Conservation (phyloP, 30 jellyfish, hydroid and myxozoan species). For the Chrysaora quinquecirrha region DNA sequence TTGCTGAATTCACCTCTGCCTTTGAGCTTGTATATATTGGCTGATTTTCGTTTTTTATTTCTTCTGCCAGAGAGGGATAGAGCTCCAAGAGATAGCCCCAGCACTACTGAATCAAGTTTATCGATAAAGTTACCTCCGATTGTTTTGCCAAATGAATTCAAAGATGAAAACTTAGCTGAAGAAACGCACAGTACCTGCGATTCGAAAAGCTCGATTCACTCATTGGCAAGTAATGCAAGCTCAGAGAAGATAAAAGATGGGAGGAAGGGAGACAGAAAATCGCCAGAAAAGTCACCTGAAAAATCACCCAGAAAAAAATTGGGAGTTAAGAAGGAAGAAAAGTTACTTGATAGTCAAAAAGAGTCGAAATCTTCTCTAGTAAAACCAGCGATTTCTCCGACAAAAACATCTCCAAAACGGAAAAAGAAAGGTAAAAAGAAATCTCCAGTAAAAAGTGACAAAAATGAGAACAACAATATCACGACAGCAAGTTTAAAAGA, state of each 20-base stretch:
- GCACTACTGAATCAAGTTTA: constrained; percentile 20
- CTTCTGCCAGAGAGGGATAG: constrained; percentile 65
- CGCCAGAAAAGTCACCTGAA: constrained; percentile 1
- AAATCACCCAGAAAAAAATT: background rate
- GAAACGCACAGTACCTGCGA: background rate
- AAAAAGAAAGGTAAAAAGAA: background rate
- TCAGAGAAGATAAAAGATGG: background rate
- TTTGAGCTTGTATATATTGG: too few species aligned
- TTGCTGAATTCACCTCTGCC: too few species aligned
- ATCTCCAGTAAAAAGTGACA: background rate
- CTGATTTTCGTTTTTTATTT: constrained; percentile 35
- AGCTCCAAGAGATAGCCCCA: constrained; percentile 31
- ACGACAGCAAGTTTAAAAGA: constrained; percentile 32
- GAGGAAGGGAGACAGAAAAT: background rate
- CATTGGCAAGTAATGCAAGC: background rate
- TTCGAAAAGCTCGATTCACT: background rate
- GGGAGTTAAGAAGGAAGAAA: background rate
- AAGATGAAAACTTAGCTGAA: background rate
- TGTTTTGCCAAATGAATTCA: background rate
- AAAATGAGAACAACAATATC: constrained; percentile 1
- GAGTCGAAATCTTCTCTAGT: background rate
- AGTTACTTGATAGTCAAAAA: background rate
- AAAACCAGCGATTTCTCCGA: constrained; percentile 27
- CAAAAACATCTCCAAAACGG: constrained; percentile 20
- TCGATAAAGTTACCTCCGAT: constrained; percentile 48